Base-by-base conservation (phyloP, 2,797 vertebrate genomes). In the Diplodus puntazzo region DNA sequence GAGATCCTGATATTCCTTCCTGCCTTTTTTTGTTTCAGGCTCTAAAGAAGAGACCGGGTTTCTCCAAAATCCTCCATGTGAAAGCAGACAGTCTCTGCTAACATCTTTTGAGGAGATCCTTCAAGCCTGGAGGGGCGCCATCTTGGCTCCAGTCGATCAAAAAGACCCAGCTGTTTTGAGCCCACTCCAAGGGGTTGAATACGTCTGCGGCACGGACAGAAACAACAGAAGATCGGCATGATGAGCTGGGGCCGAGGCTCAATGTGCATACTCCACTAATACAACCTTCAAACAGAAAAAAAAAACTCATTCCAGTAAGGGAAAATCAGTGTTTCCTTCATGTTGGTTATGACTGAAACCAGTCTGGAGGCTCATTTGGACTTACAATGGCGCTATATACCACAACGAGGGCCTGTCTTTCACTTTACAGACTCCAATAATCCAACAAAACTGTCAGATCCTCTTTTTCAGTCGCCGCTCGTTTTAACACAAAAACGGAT, bases 61-160 rank as follows among this genome's bases (percentile, higher is more conserved):
- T 99, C 94, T 99, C 98, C 87, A 99, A 99, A 96, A 99, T 99
- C 61, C 95, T 99, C 91, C 98, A 99, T 30, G 96, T 98, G 86
- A 98, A 98, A 89, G 97, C 97, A 59, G 97, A 98, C 81, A 96
- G 94, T 75, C 92, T 97, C 88, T 98, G 97, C 94, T 97, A 97
- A 95, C 95, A 86, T 87, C 77, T 60, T 87, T 79, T 66, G 73
- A 92, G 80, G 63, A 67, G 52, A 70, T 78, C 66, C 73, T 69
- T 75, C 64, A 69, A 73, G 64, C 80, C 82, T 77, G 66, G 25
- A 70, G 63, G 85, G 73, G 65, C 18, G 64, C 77, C 79, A 79
- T 77, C 73, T 77, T 18, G 80, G 76, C 75, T 88, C 45, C 79
- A 54, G 34, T 77, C 79, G 71, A 54, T 88, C 82, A 78, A 73